Percentiles rank a stretch among this genome's conserved stretches.
phyloP scores from a whole-genome alignment of 1,140 invertebrate species.

The Cydia splendana region DNA sequence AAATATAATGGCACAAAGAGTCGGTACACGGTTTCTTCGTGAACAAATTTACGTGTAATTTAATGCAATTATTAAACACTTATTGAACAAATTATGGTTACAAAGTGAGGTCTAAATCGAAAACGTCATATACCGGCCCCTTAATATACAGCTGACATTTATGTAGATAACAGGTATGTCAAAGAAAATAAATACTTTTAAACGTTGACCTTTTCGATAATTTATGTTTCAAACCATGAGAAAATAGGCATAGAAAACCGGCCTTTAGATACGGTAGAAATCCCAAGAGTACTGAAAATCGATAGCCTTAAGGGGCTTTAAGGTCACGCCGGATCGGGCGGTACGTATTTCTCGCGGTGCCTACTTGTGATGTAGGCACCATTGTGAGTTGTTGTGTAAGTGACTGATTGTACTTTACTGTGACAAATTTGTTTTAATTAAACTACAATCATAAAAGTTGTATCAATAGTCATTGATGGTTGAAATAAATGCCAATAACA shows the following conservation, averaged over 20 bases:
- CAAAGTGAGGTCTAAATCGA: no score
- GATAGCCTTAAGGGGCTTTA: not conserved
- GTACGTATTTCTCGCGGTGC: not conserved
- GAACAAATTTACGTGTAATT: no score
- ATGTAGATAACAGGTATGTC: constrained; percentile 36
- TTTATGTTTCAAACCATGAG: constrained; percentile 38
- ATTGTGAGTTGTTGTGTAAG: not conserved
- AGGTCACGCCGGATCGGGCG: not conserved
- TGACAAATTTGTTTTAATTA: constrained; percentile 64
- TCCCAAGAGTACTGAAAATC: not conserved
- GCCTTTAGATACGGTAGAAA: not conserved
- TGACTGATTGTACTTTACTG: constrained; percentile 23
- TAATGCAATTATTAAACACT: no score
- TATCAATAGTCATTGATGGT: constrained; percentile 69
- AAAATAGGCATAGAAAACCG: constrained; percentile 33
- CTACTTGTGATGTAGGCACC: not conserved
- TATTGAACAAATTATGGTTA: no score
- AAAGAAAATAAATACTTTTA: constrained; percentile 5
- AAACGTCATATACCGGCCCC: no score
- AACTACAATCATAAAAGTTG: constrained; percentile 69
- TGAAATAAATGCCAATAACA: constrained; percentile 76
- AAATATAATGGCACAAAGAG: no score
- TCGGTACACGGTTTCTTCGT: no score
- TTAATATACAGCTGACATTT: constrained; percentile 33
- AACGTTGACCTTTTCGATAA: constrained; percentile 17